Conservation (phyloP, 2,888 invertebrate genomes). For the Galeopsomyia nigrocyanea region DNA sequence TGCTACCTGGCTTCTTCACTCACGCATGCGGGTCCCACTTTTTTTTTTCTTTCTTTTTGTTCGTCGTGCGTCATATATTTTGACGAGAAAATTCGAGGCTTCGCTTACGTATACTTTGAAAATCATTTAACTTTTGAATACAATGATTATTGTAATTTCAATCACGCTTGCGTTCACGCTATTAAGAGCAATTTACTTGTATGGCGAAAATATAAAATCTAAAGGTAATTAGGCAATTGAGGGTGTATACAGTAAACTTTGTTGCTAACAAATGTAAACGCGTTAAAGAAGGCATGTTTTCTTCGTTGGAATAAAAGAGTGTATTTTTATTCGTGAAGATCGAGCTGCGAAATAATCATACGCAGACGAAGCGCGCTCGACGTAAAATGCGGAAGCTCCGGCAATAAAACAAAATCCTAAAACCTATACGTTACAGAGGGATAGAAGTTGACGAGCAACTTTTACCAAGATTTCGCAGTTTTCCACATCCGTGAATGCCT, state of each 20-base stretch:
- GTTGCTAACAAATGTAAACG: no score
- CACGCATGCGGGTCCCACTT: not conserved
- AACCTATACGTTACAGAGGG: no score
- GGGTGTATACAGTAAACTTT: not conserved
- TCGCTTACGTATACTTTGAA: no score
- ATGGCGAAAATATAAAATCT: no score
- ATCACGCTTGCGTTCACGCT: no score
- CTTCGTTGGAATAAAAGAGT: no score
- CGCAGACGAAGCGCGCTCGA: not conserved
- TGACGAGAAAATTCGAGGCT: not conserved
- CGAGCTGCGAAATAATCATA: no score
- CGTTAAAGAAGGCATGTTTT: not conserved
- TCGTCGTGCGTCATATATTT: not conserved
- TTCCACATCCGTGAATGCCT: slow-evolving; percentile 16
- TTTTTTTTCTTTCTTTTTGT: not conserved
- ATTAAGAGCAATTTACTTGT: no score
- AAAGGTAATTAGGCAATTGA: no score
- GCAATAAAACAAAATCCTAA: not conserved
- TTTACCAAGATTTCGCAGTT: slow-evolving; percentile 33
- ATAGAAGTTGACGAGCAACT: slow-evolving; percentile 32
- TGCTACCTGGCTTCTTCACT: not conserved
- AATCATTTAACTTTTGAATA: no score
- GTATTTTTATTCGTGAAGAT: no score
- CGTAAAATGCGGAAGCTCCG: slow-evolving; percentile 12
- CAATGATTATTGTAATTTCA: no score